These are phyloP conservation scores for Rhaphigaster nebulosa DNA, from an alignment of 2,888 invertebrate genomes.

Conservation along the genomic window DNA sequence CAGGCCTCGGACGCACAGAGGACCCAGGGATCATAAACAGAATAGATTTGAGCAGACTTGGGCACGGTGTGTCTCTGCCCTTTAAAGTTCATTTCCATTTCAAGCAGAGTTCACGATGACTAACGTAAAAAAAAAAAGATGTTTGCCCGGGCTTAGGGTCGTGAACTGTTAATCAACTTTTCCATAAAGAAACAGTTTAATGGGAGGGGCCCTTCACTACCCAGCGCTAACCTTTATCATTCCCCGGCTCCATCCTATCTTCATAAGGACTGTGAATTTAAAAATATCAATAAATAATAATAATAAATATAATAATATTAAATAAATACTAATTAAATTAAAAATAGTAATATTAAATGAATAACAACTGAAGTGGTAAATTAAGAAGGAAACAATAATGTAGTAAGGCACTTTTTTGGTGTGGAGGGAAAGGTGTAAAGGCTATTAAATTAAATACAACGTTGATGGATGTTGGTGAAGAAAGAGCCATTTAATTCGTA, in stretches of 20 bases:
- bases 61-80: not conserved
- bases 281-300: not conserved
- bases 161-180: not conserved
- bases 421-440: no score
- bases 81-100: constrained; percentile 47
- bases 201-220: not conserved
- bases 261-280: not conserved
- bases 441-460: no score
- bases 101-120: constrained; percentile 36
- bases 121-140: not conserved
- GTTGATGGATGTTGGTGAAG: no score
- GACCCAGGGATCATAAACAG: not conserved
- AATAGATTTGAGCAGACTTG: not conserved
- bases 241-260: not conserved
- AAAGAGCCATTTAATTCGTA: no score
- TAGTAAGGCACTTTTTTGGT: no score
- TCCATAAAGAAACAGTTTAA: not conserved
- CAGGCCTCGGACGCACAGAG: not conserved
- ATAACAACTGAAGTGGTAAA: no score
- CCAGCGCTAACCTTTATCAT: not conserved
- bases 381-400: no score
- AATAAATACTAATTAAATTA: no score
- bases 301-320: not conserved
- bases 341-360: no score
- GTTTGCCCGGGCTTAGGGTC: not conserved